Conservation (phyloP, 1,140 invertebrate genomes). For the Steinernema feltiae region DNA sequence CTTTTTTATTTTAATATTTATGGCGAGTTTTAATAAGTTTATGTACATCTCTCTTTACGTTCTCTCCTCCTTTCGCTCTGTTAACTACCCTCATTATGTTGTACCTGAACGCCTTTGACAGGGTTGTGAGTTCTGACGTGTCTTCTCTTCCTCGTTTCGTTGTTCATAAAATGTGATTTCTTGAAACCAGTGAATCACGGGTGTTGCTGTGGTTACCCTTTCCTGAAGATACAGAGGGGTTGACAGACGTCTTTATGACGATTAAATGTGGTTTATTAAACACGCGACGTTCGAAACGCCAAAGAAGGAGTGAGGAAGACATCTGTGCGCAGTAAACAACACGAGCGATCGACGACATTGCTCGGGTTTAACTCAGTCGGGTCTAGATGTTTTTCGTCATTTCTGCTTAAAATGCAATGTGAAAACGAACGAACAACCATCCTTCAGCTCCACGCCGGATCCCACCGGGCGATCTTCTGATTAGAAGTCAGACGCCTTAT, state of each 20-base stretch:
- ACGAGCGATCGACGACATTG: too few relatives aligned
- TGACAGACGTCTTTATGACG: too few relatives aligned
- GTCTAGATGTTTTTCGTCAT: neutral
- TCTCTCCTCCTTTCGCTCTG: neutral
- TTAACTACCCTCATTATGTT: neutral
- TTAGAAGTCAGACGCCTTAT: slow-evolving; percentile 6
- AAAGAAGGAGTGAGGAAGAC: too few relatives aligned
- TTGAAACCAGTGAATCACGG: too few relatives aligned
- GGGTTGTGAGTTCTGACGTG: slow-evolving; percentile 5
- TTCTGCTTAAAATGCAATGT: neutral
- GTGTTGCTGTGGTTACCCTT: too few relatives aligned
- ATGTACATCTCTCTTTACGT: neutral
- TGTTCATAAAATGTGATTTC: neutral
- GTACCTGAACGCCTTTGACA: slow-evolving; percentile 1
- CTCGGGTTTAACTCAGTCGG: too few relatives aligned
- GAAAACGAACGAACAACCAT: neutral
- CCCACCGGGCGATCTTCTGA: slow-evolving; percentile 21
- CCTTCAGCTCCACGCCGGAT: too few relatives aligned
- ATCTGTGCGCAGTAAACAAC: too few relatives aligned
- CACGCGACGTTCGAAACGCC: too few relatives aligned
- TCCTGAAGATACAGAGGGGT: too few relatives aligned
- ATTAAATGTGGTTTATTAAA: too few relatives aligned
- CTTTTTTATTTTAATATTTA: neutral
- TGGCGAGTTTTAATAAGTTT: neutral
- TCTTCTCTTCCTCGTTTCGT: neutral